These are phyloP conservation scores for Pyralis farinalis DNA, from an alignment of 2,888 invertebrate species.

Conservation along the genomic window DNA sequence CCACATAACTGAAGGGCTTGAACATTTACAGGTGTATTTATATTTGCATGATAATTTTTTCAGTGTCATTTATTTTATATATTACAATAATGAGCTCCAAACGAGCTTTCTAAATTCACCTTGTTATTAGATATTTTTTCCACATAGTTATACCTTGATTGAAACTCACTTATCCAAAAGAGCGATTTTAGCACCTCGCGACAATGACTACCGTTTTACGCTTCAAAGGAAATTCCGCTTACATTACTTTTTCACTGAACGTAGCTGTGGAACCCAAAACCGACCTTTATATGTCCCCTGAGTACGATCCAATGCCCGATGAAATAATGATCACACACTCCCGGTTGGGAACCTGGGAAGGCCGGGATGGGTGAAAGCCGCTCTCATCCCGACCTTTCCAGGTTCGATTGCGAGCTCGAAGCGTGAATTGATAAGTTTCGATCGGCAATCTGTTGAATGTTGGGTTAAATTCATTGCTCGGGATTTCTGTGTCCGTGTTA, in stretches of 20 bases:
- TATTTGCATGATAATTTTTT: too few species aligned
- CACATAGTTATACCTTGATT: too few species aligned
- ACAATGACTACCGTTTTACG: conserved; percentile 35
- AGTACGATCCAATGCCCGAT: conserved; percentile 48
- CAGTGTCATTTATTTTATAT: too few species aligned
- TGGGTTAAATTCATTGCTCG: conserved; percentile 25
- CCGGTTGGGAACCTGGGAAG: conserved; percentile 23
- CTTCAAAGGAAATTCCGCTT: conserved; percentile 33
- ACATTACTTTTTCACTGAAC: conserved; percentile 39
- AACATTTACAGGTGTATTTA: too few species aligned
- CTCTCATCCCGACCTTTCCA: too few species aligned
- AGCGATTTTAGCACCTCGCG: conserved; percentile 5
- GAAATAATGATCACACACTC: conserved; percentile 60
- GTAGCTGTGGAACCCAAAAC: conserved; percentile 35
- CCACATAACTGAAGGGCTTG: too few species aligned
- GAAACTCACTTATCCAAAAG: neutral
- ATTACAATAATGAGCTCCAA: too few species aligned
- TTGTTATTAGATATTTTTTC: too few species aligned
- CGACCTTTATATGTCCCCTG: conserved; percentile 54
- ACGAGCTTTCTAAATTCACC: too few species aligned
- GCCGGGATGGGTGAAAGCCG: conserved; percentile 18
- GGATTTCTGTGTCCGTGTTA: conserved; percentile 1
- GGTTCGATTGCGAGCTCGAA: conserved; percentile 34
- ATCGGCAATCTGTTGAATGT: conserved; percentile 60
- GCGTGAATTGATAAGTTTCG: conserved; percentile 45